Evolutionary conservation across 2,888 invertebrate genomes (phyloP), one percentile per base, ranked within the genome.

Genomic region (Auanema sp.): DNA sequence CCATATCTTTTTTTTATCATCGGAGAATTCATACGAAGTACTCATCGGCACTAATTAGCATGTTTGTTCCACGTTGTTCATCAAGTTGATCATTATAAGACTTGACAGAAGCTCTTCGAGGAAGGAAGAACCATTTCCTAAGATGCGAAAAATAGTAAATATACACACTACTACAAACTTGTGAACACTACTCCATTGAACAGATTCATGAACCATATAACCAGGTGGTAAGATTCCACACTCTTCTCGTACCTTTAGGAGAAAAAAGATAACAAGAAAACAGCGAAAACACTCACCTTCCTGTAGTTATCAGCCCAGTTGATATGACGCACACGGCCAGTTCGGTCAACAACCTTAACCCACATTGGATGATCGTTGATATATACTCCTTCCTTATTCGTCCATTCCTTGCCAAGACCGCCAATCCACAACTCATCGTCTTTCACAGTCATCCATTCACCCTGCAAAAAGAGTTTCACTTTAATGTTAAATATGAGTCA

Each of bases 181-280:
- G 25, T 91, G 90, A n/a, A 89, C 77, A 1, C 89, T 72, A 11
- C 94, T 94, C 96, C 97, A 98, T 0, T 89, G 90, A 0, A 88
- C 93, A 0, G 94, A 92, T 84, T 98, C 97, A 81, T 97, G 96
- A 72, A 97, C 93, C 90, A 97, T 91, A 84, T 97, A 98, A 0
- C 96, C 89, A 1, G 97, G 97, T 89, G 91, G 92, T 60, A 89
- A 87, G 68, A 93, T 92, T 11, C 90, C 90, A 1, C 92, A 88
- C 14, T 90, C 87, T 76, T 88, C 87, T 33, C 95, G 88, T 57
- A 97, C 56, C 21, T 89, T 86, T 73, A 87, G 93, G 89, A 86
- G 67, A 92, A 91, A 8, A 89, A 89, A 0, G 91, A 88, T 14
- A 90, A 87, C 76, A 88, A 87, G 41, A 93, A 87, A 55, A 96